A percentile compares a stretch with the other conserved stretches of the same genome.
Conservation (phyloP, 37 sponge, comb jelly and placozoan species). For the Cladorhizidae sp. region DNA sequence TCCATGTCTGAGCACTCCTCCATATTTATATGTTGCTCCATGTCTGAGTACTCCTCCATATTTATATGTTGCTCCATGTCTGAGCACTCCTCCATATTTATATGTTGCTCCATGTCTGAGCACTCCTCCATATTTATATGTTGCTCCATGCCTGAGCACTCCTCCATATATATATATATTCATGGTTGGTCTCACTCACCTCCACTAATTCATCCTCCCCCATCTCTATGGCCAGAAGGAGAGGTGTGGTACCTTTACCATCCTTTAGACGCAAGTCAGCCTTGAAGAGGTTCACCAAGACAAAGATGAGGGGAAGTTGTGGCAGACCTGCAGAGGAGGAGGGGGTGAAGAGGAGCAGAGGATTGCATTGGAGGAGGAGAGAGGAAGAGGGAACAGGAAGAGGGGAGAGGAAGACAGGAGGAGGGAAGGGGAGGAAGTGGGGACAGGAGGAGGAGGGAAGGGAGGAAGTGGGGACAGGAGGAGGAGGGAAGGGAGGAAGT, state of each 20-base stretch:
- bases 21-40: no score
- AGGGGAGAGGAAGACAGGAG: not conserved
- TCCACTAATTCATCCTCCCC: constrained; percentile 62
- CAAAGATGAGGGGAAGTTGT: constrained; percentile 56
- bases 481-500: no score
- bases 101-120: no score
- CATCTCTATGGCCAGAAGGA: constrained; percentile 47
- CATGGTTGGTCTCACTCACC: no score
- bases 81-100: no score
- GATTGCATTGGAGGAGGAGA: constrained; percentile 5
- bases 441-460: not conserved
- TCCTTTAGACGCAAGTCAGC: constrained; percentile 45
- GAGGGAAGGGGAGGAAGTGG: not conserved
- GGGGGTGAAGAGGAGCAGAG: not conserved
- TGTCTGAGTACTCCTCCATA: no score
- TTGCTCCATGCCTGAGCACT: no score
- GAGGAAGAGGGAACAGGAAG: not conserved
- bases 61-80: no score
- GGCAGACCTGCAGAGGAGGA: constrained; percentile 34
- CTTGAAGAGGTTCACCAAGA: constrained; percentile 31
- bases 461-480: no score
- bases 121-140: no score
- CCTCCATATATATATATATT: no score
- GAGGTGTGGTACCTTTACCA: constrained; percentile 49
- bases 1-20: no score